These are phyloP conservation scores for Drosophila gunungcola DNA, from an alignment of 1,140 invertebrate species.

Conservation along the genomic window DNA sequence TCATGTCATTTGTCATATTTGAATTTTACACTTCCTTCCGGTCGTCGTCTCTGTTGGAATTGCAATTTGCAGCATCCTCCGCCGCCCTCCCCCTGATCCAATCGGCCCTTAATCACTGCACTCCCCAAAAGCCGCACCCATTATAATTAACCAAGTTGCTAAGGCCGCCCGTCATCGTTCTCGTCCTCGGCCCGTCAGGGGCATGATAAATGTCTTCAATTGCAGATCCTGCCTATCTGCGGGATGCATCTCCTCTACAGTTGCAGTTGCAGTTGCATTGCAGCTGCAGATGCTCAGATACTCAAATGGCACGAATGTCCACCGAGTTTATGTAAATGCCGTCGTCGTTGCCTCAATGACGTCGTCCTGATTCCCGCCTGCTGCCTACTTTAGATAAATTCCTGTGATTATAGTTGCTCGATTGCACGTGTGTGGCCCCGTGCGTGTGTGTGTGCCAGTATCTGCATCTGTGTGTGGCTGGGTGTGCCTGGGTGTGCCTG, in stretches of 20 bases:
- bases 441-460: slow-evolving; percentile 3
- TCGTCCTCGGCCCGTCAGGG: slow-evolving; percentile 19
- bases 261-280: slow-evolving; percentile 15
- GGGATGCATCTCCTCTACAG: slow-evolving; percentile 52
- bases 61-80: slow-evolving; percentile 61
- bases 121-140: slow-evolving; percentile 54
- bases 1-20: slow-evolving; percentile 84
- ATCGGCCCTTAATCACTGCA: slow-evolving; percentile 54
- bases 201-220: slow-evolving; percentile 81
- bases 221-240: slow-evolving; percentile 78
- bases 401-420: slow-evolving; percentile 79
- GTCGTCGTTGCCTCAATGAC: slow-evolving; percentile 27
- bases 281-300: slow-evolving; percentile 29
- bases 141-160: slow-evolving; percentile 81
- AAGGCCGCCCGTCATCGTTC: slow-evolving; percentile 22
- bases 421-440: slow-evolving; percentile 60
- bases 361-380: slow-evolving; percentile 50
- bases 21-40: slow-evolving; percentile 83
- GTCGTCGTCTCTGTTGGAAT: slow-evolving; percentile 69
- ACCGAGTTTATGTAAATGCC: slow-evolving; percentile 74
- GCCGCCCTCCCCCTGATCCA: not conserved
- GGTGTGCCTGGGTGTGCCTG: slow-evolving; percentile 16
- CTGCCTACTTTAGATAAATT: slow-evolving; percentile 75
- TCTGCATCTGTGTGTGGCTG: slow-evolving; percentile 12
- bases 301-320: slow-evolving; percentile 59